phyloP scores from a whole-genome alignment of 2,888 invertebrate species.

The Horisme vitalbata region DNA sequence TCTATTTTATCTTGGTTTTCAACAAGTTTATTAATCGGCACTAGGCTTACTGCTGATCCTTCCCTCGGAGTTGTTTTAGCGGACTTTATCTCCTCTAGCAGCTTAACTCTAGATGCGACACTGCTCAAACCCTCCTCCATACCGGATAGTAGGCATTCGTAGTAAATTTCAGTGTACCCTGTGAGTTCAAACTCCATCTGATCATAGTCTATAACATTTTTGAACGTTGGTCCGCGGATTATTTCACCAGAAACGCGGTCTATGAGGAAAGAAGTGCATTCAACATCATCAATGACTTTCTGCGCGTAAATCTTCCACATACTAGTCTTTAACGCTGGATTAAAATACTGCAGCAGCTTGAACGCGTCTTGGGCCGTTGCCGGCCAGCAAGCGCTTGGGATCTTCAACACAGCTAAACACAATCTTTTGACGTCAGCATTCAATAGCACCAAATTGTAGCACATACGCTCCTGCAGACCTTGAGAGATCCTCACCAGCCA shows the following conservation, averaged over 20 bases:
- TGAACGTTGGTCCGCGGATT: constrained; percentile 64
- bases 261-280: constrained; percentile 63
- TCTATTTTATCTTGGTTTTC: constrained; percentile 24
- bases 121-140: constrained; percentile 63
- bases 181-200: constrained; percentile 72
- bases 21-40: constrained; percentile 28
- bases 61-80: constrained; percentile 51
- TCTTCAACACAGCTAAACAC: constrained; percentile 65
- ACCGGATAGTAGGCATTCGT: constrained; percentile 59
- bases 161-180: constrained; percentile 69
- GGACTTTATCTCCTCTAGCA: constrained; percentile 60
- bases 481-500: constrained; percentile 68
- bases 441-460: constrained; percentile 56
- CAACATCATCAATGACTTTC: constrained; percentile 50
- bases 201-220: constrained; percentile 68
- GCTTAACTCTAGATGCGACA: constrained; percentile 63
- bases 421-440: constrained; percentile 64
- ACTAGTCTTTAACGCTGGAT: constrained; percentile 61
- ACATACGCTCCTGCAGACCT: constrained; percentile 71
- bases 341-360: constrained; percentile 71
- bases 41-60: constrained; percentile 37
- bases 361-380: constrained; percentile 64
- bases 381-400: constrained; percentile 62
- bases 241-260: constrained; percentile 70
- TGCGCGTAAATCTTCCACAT: constrained; percentile 68